phyloP scores from a whole-genome alignment of 1,140 invertebrate species.

The Neodiprion virginianus region DNA sequence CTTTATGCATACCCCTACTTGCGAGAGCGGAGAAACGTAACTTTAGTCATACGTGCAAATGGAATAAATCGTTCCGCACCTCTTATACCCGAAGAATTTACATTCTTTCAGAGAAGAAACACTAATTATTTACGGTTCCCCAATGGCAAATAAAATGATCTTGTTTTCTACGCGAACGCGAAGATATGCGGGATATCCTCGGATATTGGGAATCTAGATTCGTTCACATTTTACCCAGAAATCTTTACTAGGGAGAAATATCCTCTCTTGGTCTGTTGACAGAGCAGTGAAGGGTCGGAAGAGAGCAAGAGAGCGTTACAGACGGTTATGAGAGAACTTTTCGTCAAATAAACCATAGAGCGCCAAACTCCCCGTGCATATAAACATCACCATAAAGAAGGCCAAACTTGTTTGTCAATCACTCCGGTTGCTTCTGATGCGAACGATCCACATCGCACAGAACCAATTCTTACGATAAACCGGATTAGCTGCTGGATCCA shows the following conservation, averaged over 20 bases:
- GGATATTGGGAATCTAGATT: too few species aligned
- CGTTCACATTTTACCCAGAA: too few species aligned
- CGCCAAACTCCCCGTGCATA: not conserved
- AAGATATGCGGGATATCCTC: too few species aligned
- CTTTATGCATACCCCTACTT: too few species aligned
- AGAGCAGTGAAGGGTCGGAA: not conserved
- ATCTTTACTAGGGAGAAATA: too few species aligned
- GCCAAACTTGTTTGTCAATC: constrained; percentile 1
- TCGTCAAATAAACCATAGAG: not conserved
- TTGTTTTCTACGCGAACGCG: not conserved
- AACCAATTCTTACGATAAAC: not conserved
- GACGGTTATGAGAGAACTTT: not conserved
- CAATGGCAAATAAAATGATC: not conserved
- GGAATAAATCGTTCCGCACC: too few species aligned
- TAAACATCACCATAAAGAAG: not conserved
- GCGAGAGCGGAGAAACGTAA: too few species aligned
- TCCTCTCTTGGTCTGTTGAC: not conserved
- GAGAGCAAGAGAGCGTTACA: not conserved
- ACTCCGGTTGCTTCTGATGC: not conserved
- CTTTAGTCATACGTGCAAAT: too few species aligned
- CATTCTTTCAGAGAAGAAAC: too few species aligned
- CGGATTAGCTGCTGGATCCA: not conserved
- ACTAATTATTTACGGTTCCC: not conserved
- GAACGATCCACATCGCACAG: not conserved
- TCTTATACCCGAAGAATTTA: too few species aligned